phyloP scores from a whole-genome alignment of 2,113 vertebrate species.

The Tragelaphus buxtoni region DNA sequence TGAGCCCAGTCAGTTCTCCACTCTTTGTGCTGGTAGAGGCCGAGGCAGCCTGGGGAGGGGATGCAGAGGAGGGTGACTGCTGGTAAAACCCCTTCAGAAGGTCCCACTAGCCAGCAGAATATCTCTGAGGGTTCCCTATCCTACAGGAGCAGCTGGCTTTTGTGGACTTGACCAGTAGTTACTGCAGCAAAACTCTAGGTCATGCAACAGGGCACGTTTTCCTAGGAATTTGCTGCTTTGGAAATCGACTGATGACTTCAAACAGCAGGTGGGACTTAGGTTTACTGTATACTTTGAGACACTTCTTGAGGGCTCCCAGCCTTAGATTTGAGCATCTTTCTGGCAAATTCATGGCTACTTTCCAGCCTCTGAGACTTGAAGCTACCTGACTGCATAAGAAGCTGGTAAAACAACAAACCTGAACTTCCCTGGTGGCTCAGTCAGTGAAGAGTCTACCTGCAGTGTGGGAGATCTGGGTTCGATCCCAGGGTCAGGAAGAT shows the following conservation, averaged over 20 bases:
- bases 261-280: neutral
- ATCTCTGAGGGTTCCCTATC: neutral
- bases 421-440: neutral
- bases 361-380: neutral
- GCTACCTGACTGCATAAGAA: neutral
- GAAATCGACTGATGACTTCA: neutral
- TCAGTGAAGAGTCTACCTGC: neutral
- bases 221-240: too few species aligned
- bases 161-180: neutral
- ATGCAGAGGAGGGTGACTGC: neutral
- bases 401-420: neutral
- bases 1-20: neutral
- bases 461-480: neutral
- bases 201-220: neutral
- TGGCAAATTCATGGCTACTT: neutral
- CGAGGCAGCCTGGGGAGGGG: neutral
- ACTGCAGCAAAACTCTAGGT: neutral
- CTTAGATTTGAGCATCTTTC: neutral
- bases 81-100: constrained; percentile 15
- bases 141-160: neutral
- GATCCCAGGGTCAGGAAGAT: neutral
- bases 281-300: neutral
- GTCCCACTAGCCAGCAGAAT: neutral
- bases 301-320: neutral
- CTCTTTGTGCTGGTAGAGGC: constrained; percentile 41